Conservation (phyloP, 2,888 invertebrate species). For the Camptogramma bilineatum region DNA sequence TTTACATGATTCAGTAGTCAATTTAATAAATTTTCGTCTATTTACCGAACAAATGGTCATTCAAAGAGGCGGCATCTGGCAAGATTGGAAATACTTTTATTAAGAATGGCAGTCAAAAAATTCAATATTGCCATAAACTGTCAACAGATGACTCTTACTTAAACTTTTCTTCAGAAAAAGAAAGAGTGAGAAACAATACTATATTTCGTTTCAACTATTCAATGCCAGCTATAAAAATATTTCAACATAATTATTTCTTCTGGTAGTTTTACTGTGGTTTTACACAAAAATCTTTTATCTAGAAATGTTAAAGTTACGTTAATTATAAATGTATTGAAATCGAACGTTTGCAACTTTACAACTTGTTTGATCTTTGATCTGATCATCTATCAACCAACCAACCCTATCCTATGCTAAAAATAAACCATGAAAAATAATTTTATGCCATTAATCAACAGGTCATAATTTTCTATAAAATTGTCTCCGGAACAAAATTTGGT, state of each 20-base stretch:
- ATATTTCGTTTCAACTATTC: not conserved
- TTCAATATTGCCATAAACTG: not conserved
- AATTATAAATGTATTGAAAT: no score
- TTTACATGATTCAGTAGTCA: not conserved
- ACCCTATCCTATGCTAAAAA: no score
- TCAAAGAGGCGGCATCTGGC: slow-evolving; percentile 17
- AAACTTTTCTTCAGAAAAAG: no score
- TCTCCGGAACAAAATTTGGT: slow-evolving; percentile 7
- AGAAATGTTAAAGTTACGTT: no score
- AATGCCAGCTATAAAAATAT: slow-evolving; percentile 16
- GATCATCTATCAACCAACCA: no score
- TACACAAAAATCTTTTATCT: no score
- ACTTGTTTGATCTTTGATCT: no score
- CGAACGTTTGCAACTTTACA: no score
- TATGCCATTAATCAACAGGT: not conserved
- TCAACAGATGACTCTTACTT: slow-evolving; percentile 48
- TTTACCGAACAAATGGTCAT: not conserved
- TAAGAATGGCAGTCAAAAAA: slow-evolving; percentile 29
- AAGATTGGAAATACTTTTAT: slow-evolving; percentile 17
- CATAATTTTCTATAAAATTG: not conserved
- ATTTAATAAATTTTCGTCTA: not conserved
- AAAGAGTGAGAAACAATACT: slow-evolving; percentile 8
- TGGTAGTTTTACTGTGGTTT: not conserved
- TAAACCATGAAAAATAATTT: not conserved
- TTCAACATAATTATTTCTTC: slow-evolving; percentile 1